A percentile compares a stretch with the other conserved stretches of the same genome.
Evolutionary conservation across 2,113 vertebrate genomes (phyloP).

Genomic region (Lepidiolamprologus cunningtoni): DNA sequence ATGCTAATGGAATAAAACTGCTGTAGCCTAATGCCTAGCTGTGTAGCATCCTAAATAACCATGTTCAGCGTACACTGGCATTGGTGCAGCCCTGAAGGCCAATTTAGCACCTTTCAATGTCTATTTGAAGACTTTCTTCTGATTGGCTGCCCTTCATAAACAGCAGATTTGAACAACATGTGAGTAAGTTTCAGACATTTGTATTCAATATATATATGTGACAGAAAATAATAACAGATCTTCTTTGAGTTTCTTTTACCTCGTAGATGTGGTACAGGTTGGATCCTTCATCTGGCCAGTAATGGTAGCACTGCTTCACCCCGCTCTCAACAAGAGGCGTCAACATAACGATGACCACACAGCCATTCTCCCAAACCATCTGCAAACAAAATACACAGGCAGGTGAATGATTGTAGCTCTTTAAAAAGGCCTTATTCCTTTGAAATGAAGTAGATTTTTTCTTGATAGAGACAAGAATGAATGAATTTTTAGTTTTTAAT

Average conservation of each 20-base stretch:
- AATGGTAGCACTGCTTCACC: conserved; percentile 92
- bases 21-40: not conserved
- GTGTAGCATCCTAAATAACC: not conserved
- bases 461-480: not conserved
- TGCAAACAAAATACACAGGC: conserved; percentile 57
- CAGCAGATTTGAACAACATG: not conserved
- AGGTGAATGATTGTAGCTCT: not conserved
- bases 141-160: not conserved
- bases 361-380: conserved; percentile 99
- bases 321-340: conserved; percentile 88
- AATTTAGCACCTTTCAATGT: not conserved
- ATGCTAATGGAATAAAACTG: not conserved
- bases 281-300: conserved; percentile 97
- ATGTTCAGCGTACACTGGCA: rapidly evolving
- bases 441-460: rapidly evolving
- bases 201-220: not conserved
- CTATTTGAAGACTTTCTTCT: not conserved
- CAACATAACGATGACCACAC: conserved; percentile 94
- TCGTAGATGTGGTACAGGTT: conserved; percentile 96
- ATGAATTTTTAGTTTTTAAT: not conserved
- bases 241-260: conserved; percentile 63
- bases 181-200: not conserved
- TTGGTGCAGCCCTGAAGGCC: not conserved
- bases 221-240: not conserved
- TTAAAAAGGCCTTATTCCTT: not conserved